Conservation (phyloP, 2,888 invertebrate genomes). For the Antheraea yamamai region DNA sequence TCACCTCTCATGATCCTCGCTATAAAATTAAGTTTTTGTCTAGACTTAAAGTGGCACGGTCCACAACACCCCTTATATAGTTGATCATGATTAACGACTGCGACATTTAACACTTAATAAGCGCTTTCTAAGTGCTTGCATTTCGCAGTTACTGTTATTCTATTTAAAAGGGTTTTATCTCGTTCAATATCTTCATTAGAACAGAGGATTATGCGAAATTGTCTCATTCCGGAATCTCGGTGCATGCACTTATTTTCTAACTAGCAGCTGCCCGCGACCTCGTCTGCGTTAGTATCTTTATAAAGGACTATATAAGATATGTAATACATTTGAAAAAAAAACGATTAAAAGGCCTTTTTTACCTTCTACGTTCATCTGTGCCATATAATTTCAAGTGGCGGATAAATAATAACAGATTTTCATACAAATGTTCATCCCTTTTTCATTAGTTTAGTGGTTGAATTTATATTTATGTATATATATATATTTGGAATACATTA, state of each 20-base stretch:
- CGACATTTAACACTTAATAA: constrained; percentile 69
- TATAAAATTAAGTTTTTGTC: constrained; percentile 72
- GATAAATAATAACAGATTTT: too few species aligned
- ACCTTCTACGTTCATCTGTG: too few species aligned
- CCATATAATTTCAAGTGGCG: too few species aligned
- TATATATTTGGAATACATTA: too few species aligned
- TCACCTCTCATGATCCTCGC: constrained; percentile 72
- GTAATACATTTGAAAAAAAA: too few species aligned
- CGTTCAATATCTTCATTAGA: constrained; percentile 50
- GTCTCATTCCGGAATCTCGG: constrained; percentile 26
- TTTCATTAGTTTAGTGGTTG: too few species aligned
- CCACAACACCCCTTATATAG: constrained; percentile 59
- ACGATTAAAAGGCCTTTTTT: too few species aligned
- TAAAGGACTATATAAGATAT: too few species aligned
- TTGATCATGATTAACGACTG: constrained; percentile 67
- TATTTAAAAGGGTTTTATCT: constrained; percentile 54
- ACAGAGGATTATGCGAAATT: constrained; percentile 31
- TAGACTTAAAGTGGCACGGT: constrained; percentile 55
- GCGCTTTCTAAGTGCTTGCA: constrained; percentile 36
- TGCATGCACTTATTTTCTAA: constrained; percentile 24
- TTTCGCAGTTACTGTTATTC: constrained; percentile 45
- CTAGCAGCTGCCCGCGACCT: background rate
- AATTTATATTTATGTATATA: too few species aligned
- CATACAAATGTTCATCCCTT: too few species aligned
- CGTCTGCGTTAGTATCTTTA: too few species aligned